Conservation (phyloP, 2,113 vertebrate genomes). For the Turnix velox region DNA sequence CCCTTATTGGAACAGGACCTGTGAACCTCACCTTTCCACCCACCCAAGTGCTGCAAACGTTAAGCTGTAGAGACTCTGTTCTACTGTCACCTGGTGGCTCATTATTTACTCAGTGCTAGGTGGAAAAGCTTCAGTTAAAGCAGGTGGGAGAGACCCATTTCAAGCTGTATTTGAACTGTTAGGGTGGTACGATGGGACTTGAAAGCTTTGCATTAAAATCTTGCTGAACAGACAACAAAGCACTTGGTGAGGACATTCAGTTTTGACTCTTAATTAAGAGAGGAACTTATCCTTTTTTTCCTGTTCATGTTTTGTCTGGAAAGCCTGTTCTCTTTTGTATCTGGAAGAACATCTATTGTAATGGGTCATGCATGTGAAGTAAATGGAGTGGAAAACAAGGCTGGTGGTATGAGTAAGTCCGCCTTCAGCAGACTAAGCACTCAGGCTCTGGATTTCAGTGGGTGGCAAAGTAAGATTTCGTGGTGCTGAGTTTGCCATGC, state of each 20-base stretch:
- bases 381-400: background rate
- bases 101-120: background rate
- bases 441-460: background rate
- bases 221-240: background rate
- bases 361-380: background rate
- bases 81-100: background rate
- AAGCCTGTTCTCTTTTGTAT: background rate
- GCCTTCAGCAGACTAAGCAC: background rate
- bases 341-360: background rate
- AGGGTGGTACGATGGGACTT: background rate
- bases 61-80: background rate
- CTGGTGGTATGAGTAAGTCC: background rate
- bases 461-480: background rate
- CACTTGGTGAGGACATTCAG: rapidly evolving
- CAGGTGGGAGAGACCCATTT: background rate
- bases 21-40: background rate
- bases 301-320: background rate
- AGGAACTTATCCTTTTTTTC: background rate
- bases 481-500: background rate
- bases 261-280: background rate
- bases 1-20: background rate
- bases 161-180: background rate
- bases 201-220: background rate
- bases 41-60: background rate
- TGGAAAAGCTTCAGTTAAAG: background rate